Percentiles rank a stretch among this genome's conserved stretches.
These are phyloP conservation scores for Coilia nasus DNA, from an alignment of 2,797 vertebrate species.

Conservation along the genomic window DNA sequence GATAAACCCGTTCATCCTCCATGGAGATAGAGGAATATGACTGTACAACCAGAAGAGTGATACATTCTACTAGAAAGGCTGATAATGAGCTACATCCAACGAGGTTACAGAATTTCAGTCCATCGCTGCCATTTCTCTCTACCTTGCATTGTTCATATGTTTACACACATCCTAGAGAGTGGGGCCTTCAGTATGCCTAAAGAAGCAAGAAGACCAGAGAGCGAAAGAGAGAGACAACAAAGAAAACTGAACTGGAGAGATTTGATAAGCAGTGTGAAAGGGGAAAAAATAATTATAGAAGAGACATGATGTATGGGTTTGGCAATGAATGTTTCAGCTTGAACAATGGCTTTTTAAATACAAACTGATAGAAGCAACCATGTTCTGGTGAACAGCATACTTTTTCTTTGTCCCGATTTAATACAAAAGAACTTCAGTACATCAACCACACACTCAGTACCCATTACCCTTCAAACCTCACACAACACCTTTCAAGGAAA, in stretches of 20 bases:
- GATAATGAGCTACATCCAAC: constrained; percentile 12
- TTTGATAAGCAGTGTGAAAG: background rate
- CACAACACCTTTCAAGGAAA: background rate
- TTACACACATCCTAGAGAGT: background rate
- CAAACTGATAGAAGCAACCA: background rate
- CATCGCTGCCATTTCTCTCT: background rate
- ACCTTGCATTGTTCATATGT: background rate
- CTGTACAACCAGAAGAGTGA: constrained; percentile 2
- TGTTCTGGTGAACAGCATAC: background rate
- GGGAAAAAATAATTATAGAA: background rate
- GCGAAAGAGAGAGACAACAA: background rate
- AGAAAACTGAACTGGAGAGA: background rate
- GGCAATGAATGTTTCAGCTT: background rate
- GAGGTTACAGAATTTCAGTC: background rate
- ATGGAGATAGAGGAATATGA: background rate
- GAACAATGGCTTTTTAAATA: constrained; percentile 5
- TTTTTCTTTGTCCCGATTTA: constrained; percentile 1
- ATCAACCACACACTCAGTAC: background rate
- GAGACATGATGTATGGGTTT: background rate
- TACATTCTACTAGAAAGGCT: constrained; percentile 23
- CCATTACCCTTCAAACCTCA: background rate
- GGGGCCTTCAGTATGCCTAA: background rate
- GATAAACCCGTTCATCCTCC: background rate
- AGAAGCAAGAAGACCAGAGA: background rate
- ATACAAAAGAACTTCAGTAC: background rate